Percentiles rank a stretch among this genome's conserved stretches.
These are phyloP conservation scores for Acanthacorydalis orientalis DNA, from an alignment of 2,888 invertebrate genomes.

Conservation along the genomic window DNA sequence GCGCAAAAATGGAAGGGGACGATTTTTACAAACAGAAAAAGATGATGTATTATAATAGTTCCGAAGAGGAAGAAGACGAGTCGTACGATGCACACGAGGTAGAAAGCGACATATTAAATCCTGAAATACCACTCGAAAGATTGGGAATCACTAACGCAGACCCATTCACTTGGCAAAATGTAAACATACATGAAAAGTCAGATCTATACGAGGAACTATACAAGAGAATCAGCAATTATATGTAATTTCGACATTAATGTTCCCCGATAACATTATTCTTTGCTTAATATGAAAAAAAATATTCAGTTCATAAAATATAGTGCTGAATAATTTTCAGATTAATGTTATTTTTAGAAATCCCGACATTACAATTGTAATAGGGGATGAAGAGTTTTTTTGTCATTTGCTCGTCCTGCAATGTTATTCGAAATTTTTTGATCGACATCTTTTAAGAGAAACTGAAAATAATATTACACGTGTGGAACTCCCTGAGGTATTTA, in stretches of 20 bases:
- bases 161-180: constrained; percentile 43
- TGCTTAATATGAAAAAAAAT: neutral
- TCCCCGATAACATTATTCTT: neutral
- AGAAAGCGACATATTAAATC: constrained; percentile 23
- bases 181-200: constrained; percentile 46
- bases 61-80: neutral
- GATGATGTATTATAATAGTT: too few relatives aligned
- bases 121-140: constrained; percentile 32
- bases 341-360: constrained; percentile 36
- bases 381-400: constrained; percentile 47
- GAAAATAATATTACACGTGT: neutral
- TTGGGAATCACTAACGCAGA: constrained; percentile 38
- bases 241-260: constrained; percentile 27
- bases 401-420: constrained; percentile 51
- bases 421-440: constrained; percentile 48
- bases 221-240: constrained; percentile 44
- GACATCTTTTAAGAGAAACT: neutral
- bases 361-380: constrained; percentile 46
- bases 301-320: neutral
- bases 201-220: constrained; percentile 49
- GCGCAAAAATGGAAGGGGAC: neutral
- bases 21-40: neutral
- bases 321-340: constrained; percentile 1
- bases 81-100: constrained; percentile 12
- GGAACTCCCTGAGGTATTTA: constrained; percentile 22